Base-by-base conservation (phyloP, 2,113 vertebrate genomes). In the Brienomyrus longianalis region DNA sequence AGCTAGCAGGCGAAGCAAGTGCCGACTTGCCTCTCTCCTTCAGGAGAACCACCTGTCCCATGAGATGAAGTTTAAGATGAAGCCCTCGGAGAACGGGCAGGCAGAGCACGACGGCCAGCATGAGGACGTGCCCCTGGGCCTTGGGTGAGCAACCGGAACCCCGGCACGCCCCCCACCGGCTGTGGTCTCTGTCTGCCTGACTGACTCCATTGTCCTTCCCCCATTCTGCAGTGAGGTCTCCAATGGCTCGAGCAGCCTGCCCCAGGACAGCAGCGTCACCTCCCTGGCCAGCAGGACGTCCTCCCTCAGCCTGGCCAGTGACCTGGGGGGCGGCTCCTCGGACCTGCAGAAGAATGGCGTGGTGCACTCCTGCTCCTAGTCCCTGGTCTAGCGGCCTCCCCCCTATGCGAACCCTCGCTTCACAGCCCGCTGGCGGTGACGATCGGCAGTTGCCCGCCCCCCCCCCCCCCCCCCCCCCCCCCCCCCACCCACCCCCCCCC, bases 41-140 rank as follows among this genome's bases (percentile, higher is more conserved):
- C 94, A 99, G 98, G 98, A 99, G 93, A 97, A 94, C 91, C 98
- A 99, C 90, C 97, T 96, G 91, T 95, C 96, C 87, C 94, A 98
- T 92, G 98, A 98, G 90, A 95, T 97, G 86, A 98, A 98, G 95
- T 98, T 92, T 93, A 99, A 99, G 94, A 93, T 97, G 93, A 98
- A 98, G 90, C 94, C 97, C 93, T 91, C 96, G 90, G 98, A 99
- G 95, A 99, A 99, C 85, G 98, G 98, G 93, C 98, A 99, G 88
- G 93, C 96, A 88, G 98, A 99, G 90, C 95, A 94, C 94, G 98
- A 98, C 94, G 95, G 96, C 93, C 96, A 97, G 89, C 90, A 97
- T 91, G 97, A 99, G 88, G 98, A 99, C 90, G 97, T 97, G 89
- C 92, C 97, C 10, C 92, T 98, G 92, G 95, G 97, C 90, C 97